phyloP scores from a whole-genome alignment of 2,113 vertebrate species.

The Syrrhaptes paradoxus region DNA sequence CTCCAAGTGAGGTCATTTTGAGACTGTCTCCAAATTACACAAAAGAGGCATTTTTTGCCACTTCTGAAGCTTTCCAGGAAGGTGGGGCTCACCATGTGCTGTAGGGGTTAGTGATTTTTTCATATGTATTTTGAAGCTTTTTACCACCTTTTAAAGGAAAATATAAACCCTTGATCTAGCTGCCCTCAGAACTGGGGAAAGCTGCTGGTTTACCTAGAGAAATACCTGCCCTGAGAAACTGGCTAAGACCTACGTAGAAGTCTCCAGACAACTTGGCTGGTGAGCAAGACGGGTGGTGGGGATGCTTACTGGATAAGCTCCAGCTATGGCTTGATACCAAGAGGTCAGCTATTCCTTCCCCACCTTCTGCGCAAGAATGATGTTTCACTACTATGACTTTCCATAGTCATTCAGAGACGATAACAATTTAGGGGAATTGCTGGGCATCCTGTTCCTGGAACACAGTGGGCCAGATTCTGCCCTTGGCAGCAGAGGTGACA shows the following conservation, averaged over 20 bases:
- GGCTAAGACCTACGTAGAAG: neutral
- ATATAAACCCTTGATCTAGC: neutral
- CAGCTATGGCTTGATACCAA: neutral
- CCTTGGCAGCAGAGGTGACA: neutral
- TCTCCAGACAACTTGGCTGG: neutral
- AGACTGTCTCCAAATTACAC: neutral
- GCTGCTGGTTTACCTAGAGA: neutral
- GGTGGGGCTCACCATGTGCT: neutral
- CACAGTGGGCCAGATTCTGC: neutral
- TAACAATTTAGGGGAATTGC: neutral
- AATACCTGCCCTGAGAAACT: neutral
- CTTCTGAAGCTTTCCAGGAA: neutral
- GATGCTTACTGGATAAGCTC: neutral
- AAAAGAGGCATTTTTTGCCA: neutral
- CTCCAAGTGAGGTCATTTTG: neutral
- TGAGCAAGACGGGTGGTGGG: neutral
- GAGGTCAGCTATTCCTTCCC: neutral
- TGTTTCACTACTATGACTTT: neutral
- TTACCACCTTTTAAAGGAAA: neutral
- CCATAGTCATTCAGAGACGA: neutral
- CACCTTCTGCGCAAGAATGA: fast-evolving
- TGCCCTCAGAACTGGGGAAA: neutral
- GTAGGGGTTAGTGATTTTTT: neutral
- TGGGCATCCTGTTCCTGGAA: neutral
- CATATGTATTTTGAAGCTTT: neutral